Evolutionary conservation across 2,797 vertebrate genomes (phyloP).

Genomic region (Etheostoma nigrum): DNA sequence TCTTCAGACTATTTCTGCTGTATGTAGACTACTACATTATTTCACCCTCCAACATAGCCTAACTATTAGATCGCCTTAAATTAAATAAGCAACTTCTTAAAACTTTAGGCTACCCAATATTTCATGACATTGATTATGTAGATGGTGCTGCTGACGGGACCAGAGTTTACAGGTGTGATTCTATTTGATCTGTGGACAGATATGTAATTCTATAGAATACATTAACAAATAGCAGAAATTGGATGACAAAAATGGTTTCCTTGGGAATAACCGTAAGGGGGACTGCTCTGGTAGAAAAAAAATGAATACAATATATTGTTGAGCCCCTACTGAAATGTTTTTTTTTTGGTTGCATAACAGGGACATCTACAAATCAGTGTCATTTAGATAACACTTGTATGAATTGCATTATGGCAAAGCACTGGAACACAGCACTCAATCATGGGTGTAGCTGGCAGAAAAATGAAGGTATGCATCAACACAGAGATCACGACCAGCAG

Average conservation of each 20-base stretch:
- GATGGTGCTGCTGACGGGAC: background rate
- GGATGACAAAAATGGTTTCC: background rate
- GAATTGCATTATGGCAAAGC: too few species aligned
- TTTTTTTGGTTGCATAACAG: background rate
- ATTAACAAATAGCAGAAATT: background rate
- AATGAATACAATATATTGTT: background rate
- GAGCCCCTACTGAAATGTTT: background rate
- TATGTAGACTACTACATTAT: too few species aligned
- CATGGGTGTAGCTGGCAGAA: background rate
- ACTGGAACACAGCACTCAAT: too few species aligned
- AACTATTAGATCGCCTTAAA: background rate
- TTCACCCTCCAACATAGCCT: too few species aligned
- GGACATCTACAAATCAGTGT: background rate
- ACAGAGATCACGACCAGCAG: conserved; percentile 59
- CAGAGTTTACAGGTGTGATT: background rate
- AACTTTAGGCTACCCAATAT: background rate
- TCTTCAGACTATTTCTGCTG: background rate
- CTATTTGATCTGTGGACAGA: background rate
- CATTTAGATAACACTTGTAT: background rate
- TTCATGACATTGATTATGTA: background rate
- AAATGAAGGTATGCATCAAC: conserved; percentile 10
- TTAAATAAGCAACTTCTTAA: background rate
- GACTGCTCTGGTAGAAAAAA: background rate
- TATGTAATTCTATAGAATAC: background rate
- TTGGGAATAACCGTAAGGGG: background rate